These are phyloP conservation scores for Neosalanx taihuensis DNA, from an alignment of 2,797 vertebrate genomes.

Conservation along the genomic window DNA sequence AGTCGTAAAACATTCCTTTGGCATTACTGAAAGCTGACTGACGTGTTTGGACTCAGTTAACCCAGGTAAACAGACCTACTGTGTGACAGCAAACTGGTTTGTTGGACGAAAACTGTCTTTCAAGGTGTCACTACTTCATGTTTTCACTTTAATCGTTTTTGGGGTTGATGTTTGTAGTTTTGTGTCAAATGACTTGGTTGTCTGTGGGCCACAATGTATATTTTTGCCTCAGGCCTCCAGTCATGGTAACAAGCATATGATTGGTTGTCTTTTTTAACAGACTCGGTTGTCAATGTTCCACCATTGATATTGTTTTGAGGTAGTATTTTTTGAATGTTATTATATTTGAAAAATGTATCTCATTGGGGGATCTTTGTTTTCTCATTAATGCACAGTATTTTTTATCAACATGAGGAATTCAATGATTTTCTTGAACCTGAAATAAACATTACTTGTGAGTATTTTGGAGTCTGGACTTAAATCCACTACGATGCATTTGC, in stretches of 20 bases:
- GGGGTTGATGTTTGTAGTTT: background rate
- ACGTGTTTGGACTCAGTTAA: no score
- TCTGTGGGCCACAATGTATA: background rate
- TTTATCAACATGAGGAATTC: background rate
- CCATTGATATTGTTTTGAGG: background rate
- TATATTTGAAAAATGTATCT: background rate
- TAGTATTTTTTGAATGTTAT: background rate
- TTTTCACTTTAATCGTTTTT: background rate
- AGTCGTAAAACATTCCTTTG: no score
- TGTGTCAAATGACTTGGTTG: background rate
- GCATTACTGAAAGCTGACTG: no score
- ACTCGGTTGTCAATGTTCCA: background rate
- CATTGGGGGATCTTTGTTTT: background rate
- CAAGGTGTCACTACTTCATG: background rate
- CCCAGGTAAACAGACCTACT: no score
- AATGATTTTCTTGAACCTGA: background rate
- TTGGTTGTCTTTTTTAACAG: background rate
- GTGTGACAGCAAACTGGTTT: no score
- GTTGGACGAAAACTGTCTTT: background rate
- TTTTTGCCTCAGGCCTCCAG: background rate
- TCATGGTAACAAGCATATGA: background rate
- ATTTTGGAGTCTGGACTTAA: background rate
- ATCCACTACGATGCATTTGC: background rate
- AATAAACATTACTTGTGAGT: background rate
- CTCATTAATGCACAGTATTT: slow-evolving; percentile 8